Evolutionary conservation across 2,888 invertebrate genomes (phyloP).

Genomic region (Drosophila meridionalis): DNA sequence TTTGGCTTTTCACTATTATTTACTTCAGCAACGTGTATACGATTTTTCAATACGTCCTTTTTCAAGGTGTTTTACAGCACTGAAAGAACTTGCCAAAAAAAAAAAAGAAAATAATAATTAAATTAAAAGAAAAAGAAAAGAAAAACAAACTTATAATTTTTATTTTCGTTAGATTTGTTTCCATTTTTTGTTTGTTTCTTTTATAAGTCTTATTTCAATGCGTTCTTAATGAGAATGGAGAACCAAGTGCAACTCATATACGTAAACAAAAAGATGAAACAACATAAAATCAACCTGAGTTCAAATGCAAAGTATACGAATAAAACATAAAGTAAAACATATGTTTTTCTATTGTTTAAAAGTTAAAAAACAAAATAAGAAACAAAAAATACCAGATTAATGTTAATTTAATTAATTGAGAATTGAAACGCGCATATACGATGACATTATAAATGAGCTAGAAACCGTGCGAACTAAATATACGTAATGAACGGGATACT

Average conservation of each 20-base stretch:
- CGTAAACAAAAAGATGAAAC: slow-evolving; percentile 69
- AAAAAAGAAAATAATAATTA: slow-evolving; percentile 48
- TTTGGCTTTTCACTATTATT: slow-evolving; percentile 55
- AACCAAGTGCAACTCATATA: slow-evolving; percentile 75
- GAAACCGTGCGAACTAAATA: slow-evolving; percentile 65
- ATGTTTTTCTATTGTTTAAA: slow-evolving; percentile 72
- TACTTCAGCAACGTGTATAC: slow-evolving; percentile 74
- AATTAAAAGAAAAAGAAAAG: slow-evolving; percentile 45
- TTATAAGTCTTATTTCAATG: slow-evolving; percentile 42
- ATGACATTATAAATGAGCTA: slow-evolving; percentile 81
- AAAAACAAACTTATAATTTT: slow-evolving; percentile 31
- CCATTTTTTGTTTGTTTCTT: slow-evolving; percentile 28
- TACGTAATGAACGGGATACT: slow-evolving; percentile 67
- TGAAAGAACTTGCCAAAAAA: slow-evolving; percentile 75
- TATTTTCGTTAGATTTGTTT: slow-evolving; percentile 52
- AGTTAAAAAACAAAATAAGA: slow-evolving; percentile 36
- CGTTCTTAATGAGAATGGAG: slow-evolving; percentile 46
- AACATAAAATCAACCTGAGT: slow-evolving; percentile 83
- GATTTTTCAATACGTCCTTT: slow-evolving; percentile 80
- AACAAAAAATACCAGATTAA: slow-evolving; percentile 57
- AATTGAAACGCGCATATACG: slow-evolving; percentile 81
- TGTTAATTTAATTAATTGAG: slow-evolving; percentile 76
- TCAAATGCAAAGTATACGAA: slow-evolving; percentile 86
- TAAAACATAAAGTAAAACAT: slow-evolving; percentile 71
- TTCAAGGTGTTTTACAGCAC: slow-evolving; percentile 69